Evolutionary conservation across 2,888 invertebrate genomes (phyloP), one percentile per base, ranked within the genome.

Genomic region (Eupithecia abbreviata): DNA sequence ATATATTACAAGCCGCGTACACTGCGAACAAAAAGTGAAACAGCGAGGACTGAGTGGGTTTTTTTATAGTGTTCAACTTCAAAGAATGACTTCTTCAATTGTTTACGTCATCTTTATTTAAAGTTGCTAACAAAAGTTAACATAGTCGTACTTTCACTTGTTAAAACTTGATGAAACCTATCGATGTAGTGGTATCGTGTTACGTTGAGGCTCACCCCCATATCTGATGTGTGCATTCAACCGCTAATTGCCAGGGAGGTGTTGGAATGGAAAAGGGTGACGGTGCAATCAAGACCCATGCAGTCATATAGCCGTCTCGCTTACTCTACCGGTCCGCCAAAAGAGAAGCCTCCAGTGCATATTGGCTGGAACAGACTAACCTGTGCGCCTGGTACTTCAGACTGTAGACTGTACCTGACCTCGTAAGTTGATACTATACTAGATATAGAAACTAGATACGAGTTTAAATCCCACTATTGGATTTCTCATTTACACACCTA

Each of bases 311-410:
- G 10, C 30, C 30, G 10, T 68, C 45, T 18, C n/a, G 43, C 45
- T 45, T 41, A 68, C 42, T 43, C 43, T 68, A n/a, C 15, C n/a
- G 13, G 42, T 42, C 13, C 18, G 13, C 15, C 66, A n/a, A 68
- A 43, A 43, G 67, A 43, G 67, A 42, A 43, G 42, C n/a, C 42
- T 15, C 15, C 3, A 10, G 67, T 43, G 67, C 67, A 67, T n/a
- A 67, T 10, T 7, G 45, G 10, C 2, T 68, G 9, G 45, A 58
- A n/a, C 15, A 68, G 42, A 15, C 10, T 45, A 9, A 45, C n/a
- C 45, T 45, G 67, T 43, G 45, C 43, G 45, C 67, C 67, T 68
- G 43, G 67, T 68, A 68, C 45, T 68, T 42, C 42, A 68, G 45
- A 68, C 41, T 68, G 5, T 9, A n/a, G 7, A n/a, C 10, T n/a